These are phyloP conservation scores for Drosophila leonis DNA, from an alignment of 2,888 invertebrate genomes.

Conservation along the genomic window DNA sequence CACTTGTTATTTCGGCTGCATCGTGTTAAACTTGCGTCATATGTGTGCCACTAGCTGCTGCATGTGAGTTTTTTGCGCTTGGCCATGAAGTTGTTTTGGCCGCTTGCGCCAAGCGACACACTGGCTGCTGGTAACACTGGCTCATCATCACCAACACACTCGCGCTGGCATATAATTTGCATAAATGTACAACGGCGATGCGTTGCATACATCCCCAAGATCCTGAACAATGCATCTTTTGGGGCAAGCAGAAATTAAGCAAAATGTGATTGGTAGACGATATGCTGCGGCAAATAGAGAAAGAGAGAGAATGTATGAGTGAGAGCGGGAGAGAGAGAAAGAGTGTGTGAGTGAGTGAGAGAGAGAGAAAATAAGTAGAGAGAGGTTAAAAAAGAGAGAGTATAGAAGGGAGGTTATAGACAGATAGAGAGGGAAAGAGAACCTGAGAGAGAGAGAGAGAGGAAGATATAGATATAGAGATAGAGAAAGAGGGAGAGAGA, in stretches of 20 bases:
- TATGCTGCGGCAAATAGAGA: too few relatives aligned
- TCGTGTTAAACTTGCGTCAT: slow-evolving; percentile 61
- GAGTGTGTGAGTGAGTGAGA: too few relatives aligned
- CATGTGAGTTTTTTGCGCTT: slow-evolving; percentile 40
- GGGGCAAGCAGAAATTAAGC: slow-evolving; percentile 12
- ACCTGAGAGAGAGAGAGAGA: background rate
- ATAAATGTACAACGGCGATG: slow-evolving; percentile 66
- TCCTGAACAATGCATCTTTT: slow-evolving; percentile 42
- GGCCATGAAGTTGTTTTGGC: slow-evolving; percentile 51
- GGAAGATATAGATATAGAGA: too few relatives aligned
- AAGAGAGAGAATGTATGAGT: background rate
- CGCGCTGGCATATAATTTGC: slow-evolving; percentile 55
- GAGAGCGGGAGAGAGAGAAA: background rate
- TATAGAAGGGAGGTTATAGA: too few relatives aligned
- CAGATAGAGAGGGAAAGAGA: background rate
- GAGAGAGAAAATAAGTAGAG: too few relatives aligned
- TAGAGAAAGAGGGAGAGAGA: background rate
- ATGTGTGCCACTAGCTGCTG: slow-evolving; percentile 19
- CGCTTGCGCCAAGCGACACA: slow-evolving; percentile 40
- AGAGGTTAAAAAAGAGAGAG: too few relatives aligned
- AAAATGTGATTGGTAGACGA: background rate
- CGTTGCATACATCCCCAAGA: slow-evolving; percentile 40
- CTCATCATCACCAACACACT: slow-evolving; percentile 18
- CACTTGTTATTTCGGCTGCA: slow-evolving; percentile 57
- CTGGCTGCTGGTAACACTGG: slow-evolving; percentile 17